Evolutionary conservation across 2,888 invertebrate genomes (phyloP), one percentile per base, ranked within the genome.

Genomic region (Anodontia alba): DNA sequence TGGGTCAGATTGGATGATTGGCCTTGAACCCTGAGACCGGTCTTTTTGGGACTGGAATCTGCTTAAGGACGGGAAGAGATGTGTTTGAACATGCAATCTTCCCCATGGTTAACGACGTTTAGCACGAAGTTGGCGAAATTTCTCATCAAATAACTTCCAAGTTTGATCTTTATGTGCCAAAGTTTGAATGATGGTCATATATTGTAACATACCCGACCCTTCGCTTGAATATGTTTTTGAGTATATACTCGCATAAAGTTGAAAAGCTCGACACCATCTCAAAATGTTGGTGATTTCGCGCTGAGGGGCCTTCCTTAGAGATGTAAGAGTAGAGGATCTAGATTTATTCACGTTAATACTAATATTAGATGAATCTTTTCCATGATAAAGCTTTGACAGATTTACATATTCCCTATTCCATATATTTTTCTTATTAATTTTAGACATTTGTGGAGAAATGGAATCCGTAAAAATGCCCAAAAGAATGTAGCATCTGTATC

Each of bases 211-310:
- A 12, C 38, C 29, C 7, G 57, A 26, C 20, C 43, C 29, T 33
- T 76, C 76, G 1, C n/a, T n/a, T 0, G 70, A 33, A 42, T 62
- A 76, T 62, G 69, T 70, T 10, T 36, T 31, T 12, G 33, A 33
- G 33, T 70, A 76, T 15, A 76, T 46, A 26, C 49, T 33, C 23
- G 70, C 76, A 46, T 70, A 76, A 1, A 42, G 12, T 23, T 76
- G 76, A 33, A 76, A 76, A 0, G 76, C 76, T 38, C 62, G 29
- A 15, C 20, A 57, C 76, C 76, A 76, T 17, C 70, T 76, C 20
- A 71, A 31, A 26, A 70, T 70, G 43, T 69, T 70, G 15, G 29
- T 57, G 1, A 76, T 70, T 57, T 54, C 43, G 15, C 69, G 49
- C 8, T 38, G 26, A 5, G 70, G 33, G 43, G 43, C 62, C 33